Evolutionary conservation across 2,888 invertebrate species (phyloP), one percentile per base, ranked within the genome.

Genomic region (Dusona sp.): DNA sequence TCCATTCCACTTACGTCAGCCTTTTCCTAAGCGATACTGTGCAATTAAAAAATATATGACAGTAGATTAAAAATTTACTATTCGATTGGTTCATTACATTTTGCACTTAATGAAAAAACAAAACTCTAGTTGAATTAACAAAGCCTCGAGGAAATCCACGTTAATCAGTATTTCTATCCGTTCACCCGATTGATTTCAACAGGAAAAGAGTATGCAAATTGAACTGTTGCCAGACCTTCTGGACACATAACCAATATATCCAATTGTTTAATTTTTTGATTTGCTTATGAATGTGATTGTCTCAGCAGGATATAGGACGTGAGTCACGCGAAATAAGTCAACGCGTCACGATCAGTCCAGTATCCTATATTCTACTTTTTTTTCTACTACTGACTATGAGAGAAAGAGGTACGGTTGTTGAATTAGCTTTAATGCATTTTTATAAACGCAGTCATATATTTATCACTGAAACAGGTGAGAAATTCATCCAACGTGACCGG

Each of bases 401-500:
- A 22, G 36, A 36, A 54, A 36, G 19, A 73, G 22, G 68, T 68
- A 13, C 38, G 42, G 42, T 33, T n/a, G 61, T 75, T 45, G 61
- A 75, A 42, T 9, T 25, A 25, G 57, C 19, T 25, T 61, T 25
- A 8, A 51, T 33, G 51, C 19, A 42, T 75, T 38, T 33, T 33
- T 33, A 33, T 33, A 64, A 61, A 65, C n/a, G 64, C 42, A 64
- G 64, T 45, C 64, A 33, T 45, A 29, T 29, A 64, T 33, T 33
- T 64, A 64, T 38, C 25, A 48, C n/a, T 48, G 33, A 42, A 81
- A 45, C 74, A 42, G 80, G 80, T 83, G 85, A 85, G 88, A 85
- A 85, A 83, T 81, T 68, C 61, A 79, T 77, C 78, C 79, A 74
- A 84, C 82, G 79, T 81, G 83, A 88, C 74, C 85, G 68, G 84